A percentile compares a stretch with the other conserved stretches of the same genome.
These are phyloP conservation scores for Pampus argenteus DNA, from an alignment of 2,797 vertebrate genomes.

Conservation along the genomic window DNA sequence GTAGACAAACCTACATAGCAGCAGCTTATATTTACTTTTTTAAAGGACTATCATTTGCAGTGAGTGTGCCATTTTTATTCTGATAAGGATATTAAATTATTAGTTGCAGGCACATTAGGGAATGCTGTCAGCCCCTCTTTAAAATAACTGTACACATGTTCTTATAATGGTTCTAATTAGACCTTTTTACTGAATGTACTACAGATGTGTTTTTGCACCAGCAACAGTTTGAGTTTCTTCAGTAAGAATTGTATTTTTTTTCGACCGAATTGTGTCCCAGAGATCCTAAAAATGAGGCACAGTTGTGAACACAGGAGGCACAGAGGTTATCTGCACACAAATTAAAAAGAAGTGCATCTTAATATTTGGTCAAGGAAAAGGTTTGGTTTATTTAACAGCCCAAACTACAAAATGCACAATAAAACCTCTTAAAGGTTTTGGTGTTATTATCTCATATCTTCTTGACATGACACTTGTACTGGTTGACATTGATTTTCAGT, in stretches of 20 bases:
- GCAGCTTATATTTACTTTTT: background rate
- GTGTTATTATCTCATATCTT: background rate
- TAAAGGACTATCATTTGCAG: background rate
- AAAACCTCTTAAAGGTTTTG: conserved; percentile 7
- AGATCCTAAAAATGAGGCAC: conserved; percentile 44
- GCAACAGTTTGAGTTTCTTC: background rate
- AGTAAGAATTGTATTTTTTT: background rate
- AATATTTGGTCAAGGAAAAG: conserved; percentile 35
- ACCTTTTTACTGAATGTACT: background rate
- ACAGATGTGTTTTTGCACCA: background rate
- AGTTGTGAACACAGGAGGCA: conserved; percentile 59
- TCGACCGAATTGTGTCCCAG: background rate
- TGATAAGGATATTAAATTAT: background rate
- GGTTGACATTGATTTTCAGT: too few relatives aligned
- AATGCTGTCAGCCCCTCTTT: background rate
- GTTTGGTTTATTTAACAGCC: conserved; percentile 5
- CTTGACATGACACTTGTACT: too few relatives aligned
- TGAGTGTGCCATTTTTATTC: background rate
- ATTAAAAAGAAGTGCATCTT: conserved; percentile 4
- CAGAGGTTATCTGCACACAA: conserved; percentile 29
- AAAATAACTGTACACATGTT: background rate
- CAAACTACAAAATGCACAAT: background rate
- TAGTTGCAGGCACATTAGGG: background rate
- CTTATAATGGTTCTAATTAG: background rate
- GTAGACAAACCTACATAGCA: background rate